Conservation (phyloP, 1,140 invertebrate species). For the Hyles vespertilio region DNA sequence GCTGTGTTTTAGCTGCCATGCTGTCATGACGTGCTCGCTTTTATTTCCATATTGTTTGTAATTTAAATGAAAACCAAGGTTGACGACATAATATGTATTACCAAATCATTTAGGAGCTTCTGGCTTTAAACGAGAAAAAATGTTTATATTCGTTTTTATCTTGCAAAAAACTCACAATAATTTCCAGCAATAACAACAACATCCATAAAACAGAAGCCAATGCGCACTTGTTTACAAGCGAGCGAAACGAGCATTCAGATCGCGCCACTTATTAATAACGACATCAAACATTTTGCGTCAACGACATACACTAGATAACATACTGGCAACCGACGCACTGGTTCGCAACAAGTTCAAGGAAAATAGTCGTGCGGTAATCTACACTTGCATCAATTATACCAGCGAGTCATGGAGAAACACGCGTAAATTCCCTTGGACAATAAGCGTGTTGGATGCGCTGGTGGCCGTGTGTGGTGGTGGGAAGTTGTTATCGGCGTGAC, state of each 20-base stretch:
- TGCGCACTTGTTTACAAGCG: slow-evolving; percentile 11
- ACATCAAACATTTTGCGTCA: slow-evolving; percentile 10
- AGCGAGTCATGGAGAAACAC: neutral
- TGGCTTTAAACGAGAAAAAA: too few species aligned
- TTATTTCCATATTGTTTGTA: too few species aligned
- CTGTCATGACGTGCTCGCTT: too few species aligned
- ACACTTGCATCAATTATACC: neutral
- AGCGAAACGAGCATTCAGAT: neutral
- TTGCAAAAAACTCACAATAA: slow-evolving; percentile 7
- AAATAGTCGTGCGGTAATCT: slow-evolving; percentile 2
- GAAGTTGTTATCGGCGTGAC: slow-evolving; percentile 18
- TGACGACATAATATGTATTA: too few species aligned
- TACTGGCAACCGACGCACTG: neutral
- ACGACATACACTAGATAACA: slow-evolving; percentile 2
- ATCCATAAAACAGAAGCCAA: neutral
- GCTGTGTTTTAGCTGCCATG: too few species aligned
- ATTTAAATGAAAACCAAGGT: too few species aligned
- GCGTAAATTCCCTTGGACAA: neutral
- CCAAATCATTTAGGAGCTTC: too few species aligned
- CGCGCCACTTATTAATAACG: slow-evolving; percentile 2
- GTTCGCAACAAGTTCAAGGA: slow-evolving; percentile 24
- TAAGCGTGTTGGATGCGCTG: neutral
- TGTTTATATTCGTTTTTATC: too few species aligned
- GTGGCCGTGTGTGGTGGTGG: neutral
- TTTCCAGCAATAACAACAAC: slow-evolving; percentile 5